These are phyloP conservation scores for Mantis religiosa DNA, from an alignment of 2,888 invertebrate genomes.

Conservation along the genomic window DNA sequence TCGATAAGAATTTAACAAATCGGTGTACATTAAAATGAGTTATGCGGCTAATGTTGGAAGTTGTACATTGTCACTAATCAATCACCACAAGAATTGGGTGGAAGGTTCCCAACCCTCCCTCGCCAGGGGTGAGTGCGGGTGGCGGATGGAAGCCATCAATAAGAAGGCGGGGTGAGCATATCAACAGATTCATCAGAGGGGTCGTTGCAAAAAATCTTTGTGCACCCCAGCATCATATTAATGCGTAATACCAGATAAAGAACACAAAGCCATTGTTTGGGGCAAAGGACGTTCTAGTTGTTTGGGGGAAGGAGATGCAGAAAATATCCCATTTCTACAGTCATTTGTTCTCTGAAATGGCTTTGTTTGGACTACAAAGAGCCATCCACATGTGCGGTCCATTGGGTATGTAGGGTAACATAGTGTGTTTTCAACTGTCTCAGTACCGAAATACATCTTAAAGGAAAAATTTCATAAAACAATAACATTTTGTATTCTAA, in stretches of 20 bases:
- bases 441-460: too few species aligned
- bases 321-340: background rate
- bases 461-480: too few species aligned
- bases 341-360: background rate
- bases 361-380: too few species aligned
- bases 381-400: too few species aligned
- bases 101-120: background rate
- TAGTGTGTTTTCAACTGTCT: too few species aligned
- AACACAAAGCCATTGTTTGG: background rate
- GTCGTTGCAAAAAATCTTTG: background rate
- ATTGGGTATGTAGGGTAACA: too few species aligned
- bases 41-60: constrained; percentile 2
- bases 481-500: too few species aligned
- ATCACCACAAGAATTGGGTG: constrained; percentile 1
- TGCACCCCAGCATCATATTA: background rate
- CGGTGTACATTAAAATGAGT: constrained; percentile 11
- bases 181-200: background rate
- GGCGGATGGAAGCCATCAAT: background rate
- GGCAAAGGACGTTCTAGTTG: background rate
- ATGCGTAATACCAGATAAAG: background rate
- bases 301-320: background rate
- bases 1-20: constrained; percentile 18
- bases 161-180: background rate
- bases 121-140: background rate
- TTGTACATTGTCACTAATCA: constrained; percentile 12